Evolutionary conservation across 1,140 invertebrate species (phyloP), one percentile per base, ranked within the genome.

Genomic region (Watersipora subatra): DNA sequence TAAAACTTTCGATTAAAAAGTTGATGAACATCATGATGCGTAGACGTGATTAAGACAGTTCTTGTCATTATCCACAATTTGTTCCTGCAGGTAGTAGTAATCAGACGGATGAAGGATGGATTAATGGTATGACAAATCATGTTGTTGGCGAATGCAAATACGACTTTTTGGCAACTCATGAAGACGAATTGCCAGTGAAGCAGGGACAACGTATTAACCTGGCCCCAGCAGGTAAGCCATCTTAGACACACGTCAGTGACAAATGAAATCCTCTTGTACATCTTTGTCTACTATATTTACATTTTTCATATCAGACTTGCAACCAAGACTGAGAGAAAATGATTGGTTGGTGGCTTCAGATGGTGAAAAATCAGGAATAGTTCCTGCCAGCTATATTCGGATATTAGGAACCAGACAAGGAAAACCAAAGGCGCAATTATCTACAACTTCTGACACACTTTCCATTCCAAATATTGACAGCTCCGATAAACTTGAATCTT

Each of bases 331-430:
- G 28, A 73, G 76, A 68, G 22, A 59, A 25, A 59, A 59, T 59
- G 82, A 80, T 55, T 83, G 82, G 82, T 71, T 83, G 0, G 69
- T 83, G 26, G 82, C 74, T 1, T 76, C 73, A 2, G 87, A 92
- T 77, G 85, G 84, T 56, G 83, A 85, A 64, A 85, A 80, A 28
- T 83, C 85, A 1, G 91, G 90, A 1, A 76, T 92, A 0, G 84
- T 93, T 58, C 91, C 91, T 1, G 84, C 86, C 0, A 90, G 88
- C 75, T 92, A 94, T 76, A 83, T 92, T 0, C 86, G 84, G 74
- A 66, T 82, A 19, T 66, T 78, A 1, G 76, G 78, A 2, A 78
- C 77, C 66, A 68, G 70, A 61, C 66, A 69, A 59, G 76, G 75
- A 20, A 57, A 15, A 64, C 57, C 69, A 63, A 19, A 73, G 46